A percentile compares a stretch with the other conserved stretches of the same genome.
Conservation (phyloP, 2,797 vertebrate genomes). For the Eutrigla gurnardus region DNA sequence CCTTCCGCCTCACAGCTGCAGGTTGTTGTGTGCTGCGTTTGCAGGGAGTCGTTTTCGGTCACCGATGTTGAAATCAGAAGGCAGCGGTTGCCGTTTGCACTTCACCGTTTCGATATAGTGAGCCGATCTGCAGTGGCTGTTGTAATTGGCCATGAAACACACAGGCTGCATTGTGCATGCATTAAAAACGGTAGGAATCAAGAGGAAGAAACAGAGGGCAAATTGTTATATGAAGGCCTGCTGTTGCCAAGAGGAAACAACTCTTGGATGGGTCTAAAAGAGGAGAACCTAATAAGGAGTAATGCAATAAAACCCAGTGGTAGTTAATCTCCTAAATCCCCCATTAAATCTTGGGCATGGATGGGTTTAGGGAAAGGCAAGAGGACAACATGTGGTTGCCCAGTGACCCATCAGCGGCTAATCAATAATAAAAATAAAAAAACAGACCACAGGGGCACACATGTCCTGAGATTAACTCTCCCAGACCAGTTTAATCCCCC, state of each 20-base stretch:
- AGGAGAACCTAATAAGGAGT: conserved; percentile 69
- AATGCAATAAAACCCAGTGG: conserved; percentile 77
- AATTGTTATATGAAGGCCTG: conserved; percentile 42
- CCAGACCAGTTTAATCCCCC: conserved; percentile 68
- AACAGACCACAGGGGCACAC: conserved; percentile 45
- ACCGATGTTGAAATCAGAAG: conserved; percentile 38
- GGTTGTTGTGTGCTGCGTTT: conserved; percentile 4
- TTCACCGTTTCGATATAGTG: conserved; percentile 27
- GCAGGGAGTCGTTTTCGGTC: conserved; percentile 34
- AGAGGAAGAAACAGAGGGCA: conserved; percentile 37
- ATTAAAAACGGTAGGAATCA: conserved; percentile 24
- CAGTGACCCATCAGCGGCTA: conserved; percentile 69
- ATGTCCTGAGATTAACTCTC: conserved; percentile 74
- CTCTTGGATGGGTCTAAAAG: conserved; percentile 63
- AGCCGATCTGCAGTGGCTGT: conserved; percentile 16
- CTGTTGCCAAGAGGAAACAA: conserved; percentile 57
- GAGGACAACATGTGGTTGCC: conserved; percentile 70
- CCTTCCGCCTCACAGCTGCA: conserved; percentile 8
- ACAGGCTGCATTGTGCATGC: conserved; percentile 42
- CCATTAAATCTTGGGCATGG: conserved; percentile 76
- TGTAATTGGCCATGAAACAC: conserved; percentile 24
- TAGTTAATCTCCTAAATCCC: conserved; percentile 83
- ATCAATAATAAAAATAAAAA: conserved; percentile 65
- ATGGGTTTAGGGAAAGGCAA: conserved; percentile 71
- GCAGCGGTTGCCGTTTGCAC: conserved; percentile 27